Base-by-base conservation (phyloP, 2,113 vertebrate genomes). In the Xenus cinereus region DNA sequence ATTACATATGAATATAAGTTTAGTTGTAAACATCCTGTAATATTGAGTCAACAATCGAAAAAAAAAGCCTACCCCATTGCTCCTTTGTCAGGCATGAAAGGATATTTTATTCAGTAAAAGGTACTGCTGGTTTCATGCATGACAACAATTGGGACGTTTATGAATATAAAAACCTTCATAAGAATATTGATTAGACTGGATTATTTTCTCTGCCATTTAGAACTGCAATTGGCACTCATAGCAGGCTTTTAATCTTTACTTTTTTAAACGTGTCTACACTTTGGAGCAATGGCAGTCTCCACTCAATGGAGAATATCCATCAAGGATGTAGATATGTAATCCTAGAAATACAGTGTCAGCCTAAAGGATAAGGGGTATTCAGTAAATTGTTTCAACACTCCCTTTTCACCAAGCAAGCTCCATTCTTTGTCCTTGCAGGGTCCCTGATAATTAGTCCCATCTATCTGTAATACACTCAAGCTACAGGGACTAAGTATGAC, bases 131-230 rank as follows among this genome's bases (percentile, higher is more conserved):
- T 95, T 93, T 97, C 68, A 94, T 93, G 48, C 67, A 57, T 93
- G 76, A 87, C 66, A 93, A 84, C 76, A 95, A 67, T 23, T 90
- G 86, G 84, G 62, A 96, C 64, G 91, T 96, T 77, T 84, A 83
- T 63, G 76, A 96, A 88, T 90, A 90, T 6, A 80, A 93, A 96
- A 93, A 74, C 76, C 74, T 96, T 86, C 81, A 83, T 91, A 67
- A 95, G 88, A 96, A 53, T 91, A 69, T 96, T 97, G 91, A 90
- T 96, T 96, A 96, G 78, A 97, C 87, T 14, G 46, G 84, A 98
- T 97, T 97, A 85, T 94, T 96, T 95, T 94, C 92, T 97, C 87
- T 60, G 91, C 48, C 62, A 89, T 97, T 97, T 96, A 97, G 84
- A 97, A 89, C 53, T 92, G 80, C 56, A 94, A 35, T 84, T 97